Evolutionary conservation across 2,113 vertebrate species (phyloP).

Genomic region (Rattus rattus): DNA sequence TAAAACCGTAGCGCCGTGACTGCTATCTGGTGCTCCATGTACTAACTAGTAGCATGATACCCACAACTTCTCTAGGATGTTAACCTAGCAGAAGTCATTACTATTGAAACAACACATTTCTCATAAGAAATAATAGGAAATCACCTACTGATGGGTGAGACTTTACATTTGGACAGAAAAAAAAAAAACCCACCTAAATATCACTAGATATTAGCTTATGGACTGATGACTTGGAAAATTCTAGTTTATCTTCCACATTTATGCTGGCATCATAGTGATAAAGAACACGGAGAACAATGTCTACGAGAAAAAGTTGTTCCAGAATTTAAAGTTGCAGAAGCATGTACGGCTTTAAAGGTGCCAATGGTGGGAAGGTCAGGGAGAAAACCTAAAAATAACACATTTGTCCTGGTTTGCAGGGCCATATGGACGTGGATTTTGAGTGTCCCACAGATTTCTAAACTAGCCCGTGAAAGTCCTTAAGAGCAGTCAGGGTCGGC

Average conservation of each 20-base stretch:
- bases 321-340: conserved; percentile 6
- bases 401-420: not conserved
- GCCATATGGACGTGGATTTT: not conserved
- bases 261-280: not conserved
- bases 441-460: not conserved
- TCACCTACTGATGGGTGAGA: not conserved
- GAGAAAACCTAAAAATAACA: not conserved
- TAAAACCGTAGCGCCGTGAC: conserved; percentile 7
- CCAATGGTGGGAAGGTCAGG: not conserved
- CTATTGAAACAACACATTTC: conserved; percentile 3
- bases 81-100: not conserved
- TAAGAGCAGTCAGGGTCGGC: not conserved
- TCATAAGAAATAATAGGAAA: conserved; percentile 18
- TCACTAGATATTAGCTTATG: not conserved
- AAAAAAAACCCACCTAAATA: not conserved
- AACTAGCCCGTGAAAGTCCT: not conserved
- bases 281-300: not conserved
- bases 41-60: not conserved
- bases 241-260: not conserved
- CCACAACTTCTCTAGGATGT: not conserved
- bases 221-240: not conserved
- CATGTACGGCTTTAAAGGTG: not conserved
- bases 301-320: conserved; percentile 27
- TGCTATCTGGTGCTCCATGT: not conserved
- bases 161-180: not conserved